Evolutionary conservation across 2,113 vertebrate genomes (phyloP), one percentile per base, ranked within the genome.

Genomic region (Zosterops hypoxanthus): DNA sequence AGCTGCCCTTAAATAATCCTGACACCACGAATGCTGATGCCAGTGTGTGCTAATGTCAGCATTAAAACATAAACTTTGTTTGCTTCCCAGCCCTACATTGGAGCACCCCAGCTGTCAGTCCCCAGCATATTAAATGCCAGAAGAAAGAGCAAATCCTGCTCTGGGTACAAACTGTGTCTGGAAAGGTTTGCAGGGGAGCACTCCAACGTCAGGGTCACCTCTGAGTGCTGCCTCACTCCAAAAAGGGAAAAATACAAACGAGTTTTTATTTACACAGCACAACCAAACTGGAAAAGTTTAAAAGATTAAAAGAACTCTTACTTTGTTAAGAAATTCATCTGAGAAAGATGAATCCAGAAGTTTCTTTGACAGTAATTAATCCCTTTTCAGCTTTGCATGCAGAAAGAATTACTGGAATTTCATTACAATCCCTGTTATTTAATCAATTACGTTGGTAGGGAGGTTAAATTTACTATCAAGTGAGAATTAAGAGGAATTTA

Each of bases 401-500:
- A 93, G 92, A 92, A 96, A 94, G 59, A 65, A 83, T 93, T 81
- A 78, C 82, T 81, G 80, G 86, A 96, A 94, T 92, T 93, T 92
- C 96, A 93, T 94, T 94, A 88, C 9, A 56, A 78, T 94, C 63
- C 72, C 80, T 92, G 60, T 94, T 94, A 96, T 92, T 97, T 93
- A 83, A 95, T 94, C 85, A 86, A 71, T 97, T 96, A 90, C 14
- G 6, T 86, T 94, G 63, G 82, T 92, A 86, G 83, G 72, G 72
- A 96, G 76, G 72, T 92, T 97, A 93, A 92, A 88, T 95, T 94
- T 94, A 88, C 80, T 93, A 93, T 93, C 88, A 69, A 95, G 91
- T 94, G 91, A 44, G 72, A 96, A 93, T 86, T 95, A 93, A 86
- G 56, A 66, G 60, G 86, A 90, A 88, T 75, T 95, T 93, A 34